These are phyloP conservation scores for Thereva nobilitata DNA, from an alignment of 2,888 invertebrate genomes.

Conservation along the genomic window DNA sequence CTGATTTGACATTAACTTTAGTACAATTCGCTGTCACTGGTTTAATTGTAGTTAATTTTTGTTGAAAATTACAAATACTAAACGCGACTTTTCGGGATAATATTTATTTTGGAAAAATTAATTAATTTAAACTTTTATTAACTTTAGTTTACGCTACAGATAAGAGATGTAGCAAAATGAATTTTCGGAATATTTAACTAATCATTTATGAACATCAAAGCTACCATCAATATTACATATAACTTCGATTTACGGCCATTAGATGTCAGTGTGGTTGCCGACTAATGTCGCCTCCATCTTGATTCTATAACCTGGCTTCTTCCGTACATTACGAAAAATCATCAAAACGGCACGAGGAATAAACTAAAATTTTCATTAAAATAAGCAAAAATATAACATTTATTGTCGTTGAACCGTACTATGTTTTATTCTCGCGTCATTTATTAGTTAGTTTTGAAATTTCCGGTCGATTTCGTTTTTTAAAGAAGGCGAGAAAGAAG, in stretches of 20 bases:
- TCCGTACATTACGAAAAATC: slow-evolving; percentile 45
- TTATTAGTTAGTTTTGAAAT: slow-evolving; percentile 37
- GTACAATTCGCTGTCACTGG: too few species aligned
- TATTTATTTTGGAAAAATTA: too few species aligned
- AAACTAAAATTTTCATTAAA: slow-evolving; percentile 29
- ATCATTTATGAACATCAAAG: background rate
- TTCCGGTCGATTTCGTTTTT: slow-evolving; percentile 10
- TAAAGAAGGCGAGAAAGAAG: slow-evolving; percentile 22
- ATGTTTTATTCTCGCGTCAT: slow-evolving; percentile 24
- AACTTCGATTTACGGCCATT: slow-evolving; percentile 33
- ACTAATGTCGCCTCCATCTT: slow-evolving; percentile 48
- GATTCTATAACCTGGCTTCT: slow-evolving; percentile 50
- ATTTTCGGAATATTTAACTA: too few species aligned
- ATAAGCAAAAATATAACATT: slow-evolving; percentile 27
- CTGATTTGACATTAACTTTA: too few species aligned
- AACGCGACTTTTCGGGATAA: too few species aligned
- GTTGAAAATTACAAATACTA: too few species aligned
- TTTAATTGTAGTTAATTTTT: too few species aligned
- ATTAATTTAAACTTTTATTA: too few species aligned
- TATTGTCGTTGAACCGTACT: slow-evolving; percentile 14
- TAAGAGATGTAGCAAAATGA: too few species aligned
- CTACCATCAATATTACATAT: background rate
- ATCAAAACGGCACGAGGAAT: slow-evolving; percentile 43
- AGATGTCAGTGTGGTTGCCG: slow-evolving; percentile 45
- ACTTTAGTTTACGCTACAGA: too few species aligned